phyloP scores from a whole-genome alignment of 2,797 vertebrate species.

The Trachurus trachurus region DNA sequence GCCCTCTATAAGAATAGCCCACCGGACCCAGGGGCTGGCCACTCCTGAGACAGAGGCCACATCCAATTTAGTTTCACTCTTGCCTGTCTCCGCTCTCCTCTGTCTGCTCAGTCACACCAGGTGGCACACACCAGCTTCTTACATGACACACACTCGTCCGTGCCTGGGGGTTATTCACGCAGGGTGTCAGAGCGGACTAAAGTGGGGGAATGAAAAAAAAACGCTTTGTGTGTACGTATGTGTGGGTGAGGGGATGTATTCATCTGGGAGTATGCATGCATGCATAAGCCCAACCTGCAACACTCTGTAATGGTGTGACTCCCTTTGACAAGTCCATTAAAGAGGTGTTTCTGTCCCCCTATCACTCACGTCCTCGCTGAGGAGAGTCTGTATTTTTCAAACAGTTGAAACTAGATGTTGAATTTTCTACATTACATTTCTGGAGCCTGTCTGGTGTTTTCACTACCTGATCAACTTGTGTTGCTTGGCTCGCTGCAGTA shows the following conservation, averaged over 20 bases:
- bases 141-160: constrained; percentile 41
- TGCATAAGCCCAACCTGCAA: constrained; percentile 39
- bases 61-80: constrained; percentile 73
- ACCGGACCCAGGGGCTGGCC: constrained; percentile 63
- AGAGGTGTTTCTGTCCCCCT: constrained; percentile 59
- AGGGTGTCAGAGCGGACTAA: constrained; percentile 41
- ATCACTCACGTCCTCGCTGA: constrained; percentile 19
- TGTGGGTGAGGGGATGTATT: constrained; percentile 13
- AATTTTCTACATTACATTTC: not conserved
- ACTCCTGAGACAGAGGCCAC: constrained; percentile 72
- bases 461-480: not conserved
- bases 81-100: constrained; percentile 36
- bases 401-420: not conserved
- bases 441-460: not conserved
- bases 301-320: constrained; percentile 68
- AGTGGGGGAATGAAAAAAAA: constrained; percentile 26
- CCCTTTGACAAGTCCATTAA: constrained; percentile 68
- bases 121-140: constrained; percentile 58
- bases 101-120: constrained; percentile 64
- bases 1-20: constrained; percentile 81
- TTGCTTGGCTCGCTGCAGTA: not conserved
- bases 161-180: constrained; percentile 36
- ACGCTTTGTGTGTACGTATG: constrained; percentile 18
- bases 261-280: constrained; percentile 46
- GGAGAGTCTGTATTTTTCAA: not conserved